A percentile compares a stretch with the other conserved stretches of the same genome.
Conservation (phyloP, 2,888 invertebrate species). For the Saturnia pavonia region DNA sequence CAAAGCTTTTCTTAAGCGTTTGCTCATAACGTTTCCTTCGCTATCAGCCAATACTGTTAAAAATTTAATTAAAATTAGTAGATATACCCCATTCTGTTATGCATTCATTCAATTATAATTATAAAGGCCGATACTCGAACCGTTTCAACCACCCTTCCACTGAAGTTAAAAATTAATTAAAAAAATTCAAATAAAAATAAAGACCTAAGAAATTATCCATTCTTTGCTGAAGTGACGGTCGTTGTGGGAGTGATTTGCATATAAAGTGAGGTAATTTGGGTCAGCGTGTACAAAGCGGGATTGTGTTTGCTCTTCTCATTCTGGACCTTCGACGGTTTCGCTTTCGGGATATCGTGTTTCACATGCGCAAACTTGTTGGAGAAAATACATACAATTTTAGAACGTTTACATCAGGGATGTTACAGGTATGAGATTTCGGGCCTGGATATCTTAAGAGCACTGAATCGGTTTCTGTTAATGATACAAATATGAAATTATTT, state of each 20-base stretch:
- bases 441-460: no score
- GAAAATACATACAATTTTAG: not conserved
- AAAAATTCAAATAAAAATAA: conserved; percentile 2
- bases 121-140: no score
- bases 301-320: conserved; percentile 44
- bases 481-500: no score
- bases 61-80: no score
- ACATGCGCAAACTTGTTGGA: not conserved
- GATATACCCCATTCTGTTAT: no score
- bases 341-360: conserved; percentile 26
- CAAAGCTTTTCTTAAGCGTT: no score
- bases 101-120: no score
- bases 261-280: conserved; percentile 69
- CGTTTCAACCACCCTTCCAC: not conserved
- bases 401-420: not conserved
- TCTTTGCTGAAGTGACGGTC: conserved; percentile 7
- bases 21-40: no score
- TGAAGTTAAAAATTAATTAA: not conserved
- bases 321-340: conserved; percentile 31
- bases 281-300: conserved; percentile 46
- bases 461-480: no score
- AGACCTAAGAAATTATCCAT: conserved; percentile 16
- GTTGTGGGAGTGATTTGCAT: conserved; percentile 62
- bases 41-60: no score
- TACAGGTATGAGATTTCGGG: no score